Base-by-base conservation (phyloP, 2,888 invertebrate genomes). In the Leucozona laternaria region DNA sequence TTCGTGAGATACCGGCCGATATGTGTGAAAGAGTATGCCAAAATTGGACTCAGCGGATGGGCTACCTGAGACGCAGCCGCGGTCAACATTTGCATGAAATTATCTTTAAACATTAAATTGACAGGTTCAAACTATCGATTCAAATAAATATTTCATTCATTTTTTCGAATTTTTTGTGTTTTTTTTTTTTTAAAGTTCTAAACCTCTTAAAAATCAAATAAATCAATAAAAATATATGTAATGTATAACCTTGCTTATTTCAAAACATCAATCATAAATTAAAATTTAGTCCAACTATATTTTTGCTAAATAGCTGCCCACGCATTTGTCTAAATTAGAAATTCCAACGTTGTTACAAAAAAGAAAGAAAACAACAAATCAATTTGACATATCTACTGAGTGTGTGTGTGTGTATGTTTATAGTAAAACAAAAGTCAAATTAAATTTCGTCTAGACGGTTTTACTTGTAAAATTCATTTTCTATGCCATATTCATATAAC, bases 391-490 rank as follows among this genome's bases (percentile, higher is more conserved):
- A 85, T n/a, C 66, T 7, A 5, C 53, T 34, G 58, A 34, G 31
- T 71, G 22, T 66, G 50, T 64, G 71, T 58, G 17, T 31, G 1
- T 31, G 13, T 22, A 5, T 20, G 17, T 20, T 13, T 60, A 4
- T 20, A 13, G 13, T 66, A 25, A 76, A 37, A 72, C 37, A 62
- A 78, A 68, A 68, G 68, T 57, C 73, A 81, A 81, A 73, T 85
- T 77, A 70, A 73, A 72, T 77, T 55, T 48, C 58, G 85, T 85
- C 85, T 85, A 85, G 85, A 81, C 85, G 37, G 22, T 48, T 62
- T 73, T 34, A 73, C 62, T 73, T 81, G 73, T 81, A 70, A 73
- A 85, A 85, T 85, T 85, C 73, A 73, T 77, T 79, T 79, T 75
- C 11, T 75, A 43, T 75, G 73, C 55, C 82, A 50, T 53, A 37